phyloP scores from a whole-genome alignment of 1,140 invertebrate species.

The Grapholita molesta region DNA sequence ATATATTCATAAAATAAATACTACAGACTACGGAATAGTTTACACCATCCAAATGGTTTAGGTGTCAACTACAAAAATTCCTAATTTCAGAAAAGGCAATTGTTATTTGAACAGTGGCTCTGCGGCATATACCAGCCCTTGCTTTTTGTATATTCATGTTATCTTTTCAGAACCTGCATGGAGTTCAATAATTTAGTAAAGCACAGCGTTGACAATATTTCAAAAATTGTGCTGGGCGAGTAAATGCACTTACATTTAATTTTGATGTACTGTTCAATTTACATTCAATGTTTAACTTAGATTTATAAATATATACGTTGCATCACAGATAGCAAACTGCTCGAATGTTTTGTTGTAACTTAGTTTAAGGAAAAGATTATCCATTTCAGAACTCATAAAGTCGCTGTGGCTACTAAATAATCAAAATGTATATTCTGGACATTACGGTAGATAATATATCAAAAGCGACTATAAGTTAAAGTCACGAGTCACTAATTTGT shows the following conservation, averaged over 20 bases:
- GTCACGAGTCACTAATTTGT: not conserved
- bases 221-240: not conserved
- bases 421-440: no score
- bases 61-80: not conserved
- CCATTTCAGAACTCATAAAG: not conserved
- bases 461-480: not conserved
- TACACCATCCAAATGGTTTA: not conserved
- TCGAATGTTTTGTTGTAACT: not conserved
- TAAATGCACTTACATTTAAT: not conserved
- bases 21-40: not conserved
- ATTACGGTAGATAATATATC: no score
- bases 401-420: no score
- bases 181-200: not conserved
- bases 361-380: not conserved
- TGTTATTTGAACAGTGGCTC: not conserved
- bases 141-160: not conserved
- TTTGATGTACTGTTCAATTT: not conserved
- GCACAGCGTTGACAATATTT: not conserved
- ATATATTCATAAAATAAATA: not conserved
- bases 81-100: not conserved
- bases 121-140: not conserved
- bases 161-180: not conserved
- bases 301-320: not conserved
- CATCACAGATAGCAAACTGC: not conserved
- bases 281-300: not conserved